Conservation (phyloP, 2,113 vertebrate species). For the Menidia beryllina region DNA sequence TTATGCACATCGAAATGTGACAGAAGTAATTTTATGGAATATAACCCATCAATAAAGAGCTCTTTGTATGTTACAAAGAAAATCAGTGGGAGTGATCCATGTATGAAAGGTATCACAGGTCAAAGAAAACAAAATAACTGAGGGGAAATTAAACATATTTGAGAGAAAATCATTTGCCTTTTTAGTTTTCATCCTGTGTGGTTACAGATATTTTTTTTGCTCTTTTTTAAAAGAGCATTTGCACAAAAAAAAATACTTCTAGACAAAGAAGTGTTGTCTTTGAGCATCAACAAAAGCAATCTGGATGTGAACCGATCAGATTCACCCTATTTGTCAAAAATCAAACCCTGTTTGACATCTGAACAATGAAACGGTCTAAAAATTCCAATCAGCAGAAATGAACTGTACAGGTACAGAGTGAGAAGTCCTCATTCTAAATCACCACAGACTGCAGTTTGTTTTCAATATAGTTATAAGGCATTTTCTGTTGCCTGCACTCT, state of each 20-base stretch:
- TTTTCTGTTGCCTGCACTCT: neutral
- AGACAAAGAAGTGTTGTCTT: neutral
- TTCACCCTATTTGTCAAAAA: neutral
- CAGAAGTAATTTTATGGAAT: conserved; percentile 25
- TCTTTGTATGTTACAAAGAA: conserved; percentile 43
- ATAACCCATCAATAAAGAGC: conserved; percentile 20
- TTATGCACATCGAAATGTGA: conserved; percentile 23
- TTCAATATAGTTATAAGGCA: neutral
- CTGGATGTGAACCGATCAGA: neutral
- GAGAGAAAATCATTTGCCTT: neutral
- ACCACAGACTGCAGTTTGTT: neutral
- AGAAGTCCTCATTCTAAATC: neutral
- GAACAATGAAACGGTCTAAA: neutral
- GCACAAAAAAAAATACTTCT: neutral
- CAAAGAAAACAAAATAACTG: conserved; percentile 1
- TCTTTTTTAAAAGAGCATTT: too few relatives aligned
- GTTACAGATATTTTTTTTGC: too few relatives aligned
- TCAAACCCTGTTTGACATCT: neutral
- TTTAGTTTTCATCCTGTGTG: too few relatives aligned
- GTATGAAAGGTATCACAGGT: neutral
- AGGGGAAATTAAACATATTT: conserved; percentile 5
- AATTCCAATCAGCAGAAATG: neutral
- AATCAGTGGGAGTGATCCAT: conserved; percentile 19
- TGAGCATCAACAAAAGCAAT: neutral
- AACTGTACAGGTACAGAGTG: neutral